phyloP scores from a whole-genome alignment of 1,140 invertebrate species.

The Ectropis grisescens region DNA sequence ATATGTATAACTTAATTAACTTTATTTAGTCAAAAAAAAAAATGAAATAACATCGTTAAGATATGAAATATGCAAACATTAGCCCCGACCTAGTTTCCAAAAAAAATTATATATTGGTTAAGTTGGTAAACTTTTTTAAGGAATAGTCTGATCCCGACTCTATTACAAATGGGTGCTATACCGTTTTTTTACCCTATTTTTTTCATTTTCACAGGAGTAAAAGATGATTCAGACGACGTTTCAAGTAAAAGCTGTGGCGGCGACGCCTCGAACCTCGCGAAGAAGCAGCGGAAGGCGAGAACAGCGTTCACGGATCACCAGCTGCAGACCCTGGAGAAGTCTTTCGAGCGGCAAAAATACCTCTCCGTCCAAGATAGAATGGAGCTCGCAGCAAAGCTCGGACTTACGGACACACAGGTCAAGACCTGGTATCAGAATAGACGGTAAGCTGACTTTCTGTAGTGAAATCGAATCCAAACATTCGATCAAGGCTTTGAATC shows the following conservation, averaged over 20 bases:
- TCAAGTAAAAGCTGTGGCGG: constrained; percentile 53
- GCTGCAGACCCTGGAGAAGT: constrained; percentile 96
- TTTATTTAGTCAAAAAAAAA: no score
- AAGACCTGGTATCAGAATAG: constrained; percentile 99
- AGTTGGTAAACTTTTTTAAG: no score
- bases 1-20: no score
- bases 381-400: constrained; percentile 96
- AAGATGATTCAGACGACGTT: constrained; percentile 60
- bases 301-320: constrained; percentile 99
- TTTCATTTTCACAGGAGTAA: constrained; percentile 38
- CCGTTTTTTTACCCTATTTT: not conserved
- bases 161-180: no score
- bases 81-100: no score
- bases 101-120: no score
- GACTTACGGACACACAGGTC: constrained; percentile 97
- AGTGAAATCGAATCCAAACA: no score
- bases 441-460: constrained; percentile 87
- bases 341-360: constrained; percentile 98
- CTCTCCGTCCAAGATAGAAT: constrained; percentile 98
- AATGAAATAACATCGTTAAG: no score
- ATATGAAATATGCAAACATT: no score
- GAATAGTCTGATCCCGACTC: no score
- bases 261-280: constrained; percentile 72
- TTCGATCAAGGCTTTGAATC: no score
- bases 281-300: constrained; percentile 97